A percentile compares a stretch with the other conserved stretches of the same genome.
Evolutionary conservation across 2,888 invertebrate genomes (phyloP).

Genomic region (Leucophora obtusa): DNA sequence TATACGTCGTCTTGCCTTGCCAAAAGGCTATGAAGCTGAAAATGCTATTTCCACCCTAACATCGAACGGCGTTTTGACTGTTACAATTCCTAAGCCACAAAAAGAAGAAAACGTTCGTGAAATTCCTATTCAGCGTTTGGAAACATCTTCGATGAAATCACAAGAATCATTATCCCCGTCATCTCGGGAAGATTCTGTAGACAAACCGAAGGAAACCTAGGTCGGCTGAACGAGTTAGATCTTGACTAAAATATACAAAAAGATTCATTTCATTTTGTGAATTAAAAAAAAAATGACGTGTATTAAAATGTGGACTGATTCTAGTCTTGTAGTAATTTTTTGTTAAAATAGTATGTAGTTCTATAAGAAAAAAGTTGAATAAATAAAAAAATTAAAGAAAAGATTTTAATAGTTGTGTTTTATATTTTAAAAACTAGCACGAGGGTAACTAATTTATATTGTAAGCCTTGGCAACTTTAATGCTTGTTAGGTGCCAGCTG

Average conservation of each 20-base stretch:
- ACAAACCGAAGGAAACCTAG: not conserved
- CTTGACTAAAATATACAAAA: no score
- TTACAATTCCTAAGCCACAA: slow-evolving; percentile 82
- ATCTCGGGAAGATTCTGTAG: not conserved
- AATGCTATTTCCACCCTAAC: slow-evolving; percentile 83
- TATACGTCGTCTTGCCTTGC: slow-evolving; percentile 83
- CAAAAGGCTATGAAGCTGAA: slow-evolving; percentile 81
- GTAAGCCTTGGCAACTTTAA: no score
- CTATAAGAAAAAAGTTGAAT: not conserved
- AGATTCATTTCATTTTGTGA: not conserved
- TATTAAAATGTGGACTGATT: slow-evolving; percentile 34
- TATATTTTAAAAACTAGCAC: no score
- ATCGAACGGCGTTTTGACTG: slow-evolving; percentile 88
- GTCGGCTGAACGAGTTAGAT: not conserved
- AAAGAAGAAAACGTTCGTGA: slow-evolving; percentile 66
- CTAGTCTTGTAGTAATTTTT: slow-evolving; percentile 17
- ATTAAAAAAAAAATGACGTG: not conserved
- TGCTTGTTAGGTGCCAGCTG: no score
- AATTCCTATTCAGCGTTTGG: slow-evolving; percentile 73
- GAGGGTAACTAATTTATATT: no score
- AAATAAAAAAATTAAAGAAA: not conserved
- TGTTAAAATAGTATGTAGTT: not conserved
- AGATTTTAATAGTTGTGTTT: no score
- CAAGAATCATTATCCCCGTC: slow-evolving; percentile 56
- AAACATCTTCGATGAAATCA: slow-evolving; percentile 69